Percentiles rank a stretch among this genome's conserved stretches.
Conservation (phyloP, 92 coral and sea anemone species). For the Diadumene lineata region DNA sequence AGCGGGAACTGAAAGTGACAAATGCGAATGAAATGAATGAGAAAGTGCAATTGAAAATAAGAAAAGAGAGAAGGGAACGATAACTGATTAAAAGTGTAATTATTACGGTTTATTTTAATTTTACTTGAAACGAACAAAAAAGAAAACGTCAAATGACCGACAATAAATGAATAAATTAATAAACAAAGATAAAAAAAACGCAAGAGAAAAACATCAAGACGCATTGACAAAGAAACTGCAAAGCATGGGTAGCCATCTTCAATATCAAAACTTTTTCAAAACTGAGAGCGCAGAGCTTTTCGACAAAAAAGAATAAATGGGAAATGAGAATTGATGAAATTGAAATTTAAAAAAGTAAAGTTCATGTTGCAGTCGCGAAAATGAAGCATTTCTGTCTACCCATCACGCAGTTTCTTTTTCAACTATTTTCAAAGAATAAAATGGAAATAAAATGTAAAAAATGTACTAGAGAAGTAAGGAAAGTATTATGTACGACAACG, state of each 20-base stretch:
- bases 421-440: neutral
- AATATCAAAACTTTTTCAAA: neutral
- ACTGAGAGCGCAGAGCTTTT: conserved; percentile 12
- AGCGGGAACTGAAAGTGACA: conserved; percentile 62
- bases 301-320: neutral
- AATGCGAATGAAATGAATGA: conserved; percentile 12
- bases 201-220: neutral
- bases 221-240: conserved; percentile 9
- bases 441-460: neutral
- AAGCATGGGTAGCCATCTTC: conserved; percentile 15
- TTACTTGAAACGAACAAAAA: no score
- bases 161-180: no score
- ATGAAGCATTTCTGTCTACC: neutral
- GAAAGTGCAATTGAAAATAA: neutral
- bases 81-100: neutral
- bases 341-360: neutral
- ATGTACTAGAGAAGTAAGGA: neutral
- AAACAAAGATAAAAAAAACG: neutral
- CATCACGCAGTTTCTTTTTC: conserved; percentile 1
- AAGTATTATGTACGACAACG: neutral
- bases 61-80: neutral
- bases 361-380: neutral
- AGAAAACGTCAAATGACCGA: no score
- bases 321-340: no score
- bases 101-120: no score